Base-by-base conservation (phyloP, 2,888 invertebrate species). In the Dugesia japonica region DNA sequence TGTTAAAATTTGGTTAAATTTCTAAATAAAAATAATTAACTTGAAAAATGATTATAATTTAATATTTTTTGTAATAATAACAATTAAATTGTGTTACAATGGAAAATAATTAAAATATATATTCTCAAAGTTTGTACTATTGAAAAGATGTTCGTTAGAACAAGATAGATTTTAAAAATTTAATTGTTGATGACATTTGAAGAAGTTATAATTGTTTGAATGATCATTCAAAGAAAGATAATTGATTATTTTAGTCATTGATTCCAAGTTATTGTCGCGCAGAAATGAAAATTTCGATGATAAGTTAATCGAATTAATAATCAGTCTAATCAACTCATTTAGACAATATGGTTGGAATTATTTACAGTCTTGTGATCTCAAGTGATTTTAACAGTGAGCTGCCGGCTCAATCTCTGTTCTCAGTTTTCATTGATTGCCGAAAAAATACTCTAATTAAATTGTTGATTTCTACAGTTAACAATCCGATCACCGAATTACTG, bases 311-410 rank as follows among this genome's bases (percentile, higher is more conserved):
- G 56, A 56, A 56, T 56, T 56, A 56, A 56, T 56, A 56, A 56
- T 56, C 56, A 56, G 56, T n/a, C 56, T 56, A 56, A 56, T 56
- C 56, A 56, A 56, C 9, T 56, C 56, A 56, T 56, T 56, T 56
- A n/a, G 20, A 56, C 56, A 56, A 56, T 56, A 56, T 56, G 56
- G 56, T 56, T 56, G 56, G 56, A n/a, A 56, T 56, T 56, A 56
- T 56, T 56, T 56, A 56, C 56, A 56, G 56, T 56, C 56, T n/a
- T n/a, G n/a, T 56, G 56, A 56, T 56, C 56, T 56, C 56, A 56
- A 56, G 56, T 56, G 56, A 56, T 56, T 56, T 56, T 56, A 20
- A 56, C 23, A 56, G 20, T 7, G 56, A 56, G 56, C 56, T 56
- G 56, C 56, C 56, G 56, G 56, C 56, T 56, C 56, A 56, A 56